Conservation (phyloP, 2,888 invertebrate species). For the Plagodis pulveraria region DNA sequence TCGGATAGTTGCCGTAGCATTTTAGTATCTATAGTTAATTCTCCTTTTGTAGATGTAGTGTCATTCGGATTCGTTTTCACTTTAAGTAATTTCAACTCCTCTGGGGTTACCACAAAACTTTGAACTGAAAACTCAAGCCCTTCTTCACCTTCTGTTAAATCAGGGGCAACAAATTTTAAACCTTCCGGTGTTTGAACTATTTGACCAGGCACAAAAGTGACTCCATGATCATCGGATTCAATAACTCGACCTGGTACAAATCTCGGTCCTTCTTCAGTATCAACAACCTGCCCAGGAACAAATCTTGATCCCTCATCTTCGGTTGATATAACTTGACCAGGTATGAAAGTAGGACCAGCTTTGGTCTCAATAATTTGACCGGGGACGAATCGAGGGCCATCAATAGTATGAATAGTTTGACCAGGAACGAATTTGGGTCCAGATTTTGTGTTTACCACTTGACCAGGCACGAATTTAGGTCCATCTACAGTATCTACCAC, state of each 20-base stretch:
- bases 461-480: conserved; percentile 91
- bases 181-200: conserved; percentile 90
- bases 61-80: conserved; percentile 81
- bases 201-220: conserved; percentile 92
- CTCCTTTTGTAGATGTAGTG: conserved; percentile 82
- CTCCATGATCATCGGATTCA: conserved; percentile 88
- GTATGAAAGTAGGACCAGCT: conserved; percentile 90
- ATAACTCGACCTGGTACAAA: conserved; percentile 91
- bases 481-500: conserved; percentile 88
- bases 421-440: conserved; percentile 88
- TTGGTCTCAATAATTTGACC: conserved; percentile 91
- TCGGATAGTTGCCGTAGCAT: conserved; percentile 88
- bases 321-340: conserved; percentile 90
- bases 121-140: conserved; percentile 89
- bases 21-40: conserved; percentile 86
- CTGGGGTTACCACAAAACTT: conserved; percentile 86
- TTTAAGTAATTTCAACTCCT: conserved; percentile 78
- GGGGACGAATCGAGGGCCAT: conserved; percentile 91
- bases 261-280: conserved; percentile 88
- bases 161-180: conserved; percentile 88
- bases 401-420: conserved; percentile 89
- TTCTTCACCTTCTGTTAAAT: conserved; percentile 87
- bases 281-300: conserved; percentile 89
- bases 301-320: conserved; percentile 86
- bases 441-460: conserved; percentile 88